Conservation (phyloP, 2,888 invertebrate genomes). For the Hirtodrosophila trivittata region DNA sequence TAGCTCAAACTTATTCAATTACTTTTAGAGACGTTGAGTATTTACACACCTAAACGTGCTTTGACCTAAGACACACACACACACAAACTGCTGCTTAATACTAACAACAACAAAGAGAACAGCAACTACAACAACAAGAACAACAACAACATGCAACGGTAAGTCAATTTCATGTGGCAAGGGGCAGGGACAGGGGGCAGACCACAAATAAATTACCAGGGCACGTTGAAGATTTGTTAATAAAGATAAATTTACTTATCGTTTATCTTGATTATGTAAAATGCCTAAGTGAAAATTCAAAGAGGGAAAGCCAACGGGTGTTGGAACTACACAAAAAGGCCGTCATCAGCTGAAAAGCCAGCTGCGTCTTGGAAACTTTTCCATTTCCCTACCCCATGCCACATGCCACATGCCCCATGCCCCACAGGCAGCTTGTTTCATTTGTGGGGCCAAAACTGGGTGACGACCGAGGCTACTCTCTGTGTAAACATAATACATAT, state of each 20-base stretch:
- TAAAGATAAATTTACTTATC: slow-evolving; percentile 78
- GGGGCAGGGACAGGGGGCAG: slow-evolving; percentile 15
- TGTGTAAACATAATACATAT: slow-evolving; percentile 71
- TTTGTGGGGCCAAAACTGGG: slow-evolving; percentile 23
- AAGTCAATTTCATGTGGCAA: no score
- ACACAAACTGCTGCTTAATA: no score
- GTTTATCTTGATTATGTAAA: slow-evolving; percentile 77
- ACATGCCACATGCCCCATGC: no score
- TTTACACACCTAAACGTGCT: slow-evolving; percentile 16
- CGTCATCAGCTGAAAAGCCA: slow-evolving; percentile 25
- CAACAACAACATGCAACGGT: no score
- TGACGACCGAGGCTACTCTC: slow-evolving; percentile 19
- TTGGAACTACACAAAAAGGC: slow-evolving; percentile 7
- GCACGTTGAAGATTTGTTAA: slow-evolving; percentile 76
- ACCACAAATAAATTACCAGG: slow-evolving; percentile 71
- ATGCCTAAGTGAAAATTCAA: slow-evolving; percentile 76
- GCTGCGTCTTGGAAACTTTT: slow-evolving; percentile 70
- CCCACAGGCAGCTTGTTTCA: slow-evolving; percentile 43
- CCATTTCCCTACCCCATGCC: slow-evolving; percentile 59
- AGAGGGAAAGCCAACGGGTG: slow-evolving; percentile 25
- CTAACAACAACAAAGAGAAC: no score
- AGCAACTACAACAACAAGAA: no score
- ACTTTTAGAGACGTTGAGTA: no score
- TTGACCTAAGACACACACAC: no score
- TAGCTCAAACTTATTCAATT: no score